Percentiles rank a stretch among this genome's conserved stretches.
These are phyloP conservation scores for Lepus americanus DNA, from an alignment of 2,113 vertebrate genomes.

Conservation along the genomic window DNA sequence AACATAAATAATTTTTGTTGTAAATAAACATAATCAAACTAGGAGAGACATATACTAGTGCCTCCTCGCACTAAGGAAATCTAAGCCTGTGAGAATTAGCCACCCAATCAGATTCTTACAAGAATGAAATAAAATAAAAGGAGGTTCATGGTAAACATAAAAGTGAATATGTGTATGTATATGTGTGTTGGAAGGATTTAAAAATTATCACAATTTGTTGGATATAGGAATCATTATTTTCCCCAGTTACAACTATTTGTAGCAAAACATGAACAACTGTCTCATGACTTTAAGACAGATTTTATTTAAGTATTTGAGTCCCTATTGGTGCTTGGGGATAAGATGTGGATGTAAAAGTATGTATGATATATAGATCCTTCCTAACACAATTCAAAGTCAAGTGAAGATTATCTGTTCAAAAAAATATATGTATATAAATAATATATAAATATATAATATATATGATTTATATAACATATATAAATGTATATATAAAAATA, in stretches of 20 bases:
- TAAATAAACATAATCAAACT: background rate
- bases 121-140: conserved; percentile 26
- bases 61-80: background rate
- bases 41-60: background rate
- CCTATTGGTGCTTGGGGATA: background rate
- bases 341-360: background rate
- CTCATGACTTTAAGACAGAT: background rate
- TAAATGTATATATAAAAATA: too few relatives aligned
- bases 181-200: background rate
- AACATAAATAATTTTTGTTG: background rate
- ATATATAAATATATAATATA: too few relatives aligned
- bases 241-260: background rate
- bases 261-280: background rate
- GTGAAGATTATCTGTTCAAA: conserved; percentile 23
- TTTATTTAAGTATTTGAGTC: background rate
- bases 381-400: background rate
- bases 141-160: background rate
- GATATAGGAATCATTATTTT: background rate
- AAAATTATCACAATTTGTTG: background rate
- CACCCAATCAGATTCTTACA: background rate
- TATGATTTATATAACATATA: background rate
- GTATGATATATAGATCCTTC: background rate
- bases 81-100: background rate
- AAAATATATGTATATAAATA: background rate
- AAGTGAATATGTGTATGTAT: background rate